Evolutionary conservation across 2,113 vertebrate genomes (phyloP).

Genomic region (Serilophus lunatus): DNA sequence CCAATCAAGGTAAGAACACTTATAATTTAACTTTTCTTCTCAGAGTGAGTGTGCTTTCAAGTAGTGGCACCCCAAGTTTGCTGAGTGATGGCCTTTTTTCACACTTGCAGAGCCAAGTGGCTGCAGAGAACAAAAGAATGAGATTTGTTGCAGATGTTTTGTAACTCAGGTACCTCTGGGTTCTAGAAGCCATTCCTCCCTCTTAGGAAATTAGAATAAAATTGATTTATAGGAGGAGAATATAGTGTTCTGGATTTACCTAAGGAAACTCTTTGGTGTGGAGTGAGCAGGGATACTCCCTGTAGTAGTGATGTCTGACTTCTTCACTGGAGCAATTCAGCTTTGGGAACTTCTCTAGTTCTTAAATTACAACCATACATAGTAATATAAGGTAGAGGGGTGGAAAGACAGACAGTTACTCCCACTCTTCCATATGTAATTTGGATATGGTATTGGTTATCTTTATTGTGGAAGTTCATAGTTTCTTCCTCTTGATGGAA

Average conservation of each 20-base stretch:
- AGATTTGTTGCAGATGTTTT: slow-evolving; percentile 56
- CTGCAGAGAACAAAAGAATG: background rate
- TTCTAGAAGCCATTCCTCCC: background rate
- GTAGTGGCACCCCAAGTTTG: background rate
- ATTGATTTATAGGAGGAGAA: background rate
- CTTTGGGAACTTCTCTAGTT: slow-evolving; percentile 7
- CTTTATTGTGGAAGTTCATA: slow-evolving; percentile 45
- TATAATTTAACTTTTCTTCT: background rate
- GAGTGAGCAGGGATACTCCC: background rate
- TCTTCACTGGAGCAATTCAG: background rate
- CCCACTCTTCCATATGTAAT: slow-evolving; percentile 30
- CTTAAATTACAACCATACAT: slow-evolving; percentile 51
- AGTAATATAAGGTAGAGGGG: background rate
- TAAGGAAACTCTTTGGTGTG: background rate
- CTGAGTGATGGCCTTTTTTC: slow-evolving; percentile 30
- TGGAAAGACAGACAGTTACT: slow-evolving; percentile 36
- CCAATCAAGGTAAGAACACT: background rate
- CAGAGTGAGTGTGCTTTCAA: slow-evolving; percentile 5
- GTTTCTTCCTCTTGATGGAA: slow-evolving; percentile 47
- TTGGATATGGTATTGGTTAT: slow-evolving; percentile 48
- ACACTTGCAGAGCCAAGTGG: slow-evolving; percentile 32
- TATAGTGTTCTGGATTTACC: background rate
- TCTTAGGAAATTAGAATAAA: slow-evolving; percentile 5
- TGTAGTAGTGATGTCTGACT: background rate
- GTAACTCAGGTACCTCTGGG: background rate